A percentile compares a stretch with the other conserved stretches of the same genome.
Conservation (phyloP, 2,797 vertebrate genomes). For the Eulemur mongoz region DNA sequence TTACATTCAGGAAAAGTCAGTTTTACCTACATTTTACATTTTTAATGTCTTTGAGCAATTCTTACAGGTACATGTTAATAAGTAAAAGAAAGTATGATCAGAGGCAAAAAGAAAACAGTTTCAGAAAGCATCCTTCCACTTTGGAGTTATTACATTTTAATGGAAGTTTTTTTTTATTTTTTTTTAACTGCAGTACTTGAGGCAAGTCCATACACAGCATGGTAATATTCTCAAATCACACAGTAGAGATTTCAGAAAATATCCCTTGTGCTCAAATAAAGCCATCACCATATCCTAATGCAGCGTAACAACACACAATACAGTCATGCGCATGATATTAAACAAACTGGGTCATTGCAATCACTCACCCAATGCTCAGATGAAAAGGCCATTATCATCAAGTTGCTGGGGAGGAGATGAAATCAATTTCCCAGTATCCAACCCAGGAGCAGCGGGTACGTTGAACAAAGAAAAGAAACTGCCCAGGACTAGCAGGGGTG, state of each 20-base stretch:
- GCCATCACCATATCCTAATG: slow-evolving; percentile 22
- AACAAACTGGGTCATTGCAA: slow-evolving; percentile 57
- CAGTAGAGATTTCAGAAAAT: slow-evolving; percentile 65
- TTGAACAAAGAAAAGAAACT: slow-evolving; percentile 1
- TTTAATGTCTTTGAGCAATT: slow-evolving; percentile 29
- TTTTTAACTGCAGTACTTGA: slow-evolving; percentile 49
- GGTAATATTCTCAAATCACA: slow-evolving; percentile 71
- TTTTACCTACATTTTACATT: slow-evolving; percentile 29
- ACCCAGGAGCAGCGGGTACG: neutral
- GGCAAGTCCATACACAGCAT: slow-evolving; percentile 47
- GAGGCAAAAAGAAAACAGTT: neutral
- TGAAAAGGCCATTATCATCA: slow-evolving; percentile 8
- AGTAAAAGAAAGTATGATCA: neutral
- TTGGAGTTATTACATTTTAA: slow-evolving; percentile 40
- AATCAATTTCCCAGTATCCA: slow-evolving; percentile 6
- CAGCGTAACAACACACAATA: slow-evolving; percentile 45
- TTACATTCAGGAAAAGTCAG: neutral
- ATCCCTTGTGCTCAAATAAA: slow-evolving; percentile 46
- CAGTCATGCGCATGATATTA: slow-evolving; percentile 33
- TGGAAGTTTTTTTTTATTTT: neutral
- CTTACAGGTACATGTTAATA: slow-evolving; percentile 22
- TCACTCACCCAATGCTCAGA: slow-evolving; percentile 24
- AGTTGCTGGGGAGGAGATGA: neutral
- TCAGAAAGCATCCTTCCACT: slow-evolving; percentile 28
- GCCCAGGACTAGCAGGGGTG: neutral